A percentile compares a stretch with the other conserved stretches of the same genome.
phyloP scores from a whole-genome alignment of 2,888 invertebrate genomes.

The Seira ritae region DNA sequence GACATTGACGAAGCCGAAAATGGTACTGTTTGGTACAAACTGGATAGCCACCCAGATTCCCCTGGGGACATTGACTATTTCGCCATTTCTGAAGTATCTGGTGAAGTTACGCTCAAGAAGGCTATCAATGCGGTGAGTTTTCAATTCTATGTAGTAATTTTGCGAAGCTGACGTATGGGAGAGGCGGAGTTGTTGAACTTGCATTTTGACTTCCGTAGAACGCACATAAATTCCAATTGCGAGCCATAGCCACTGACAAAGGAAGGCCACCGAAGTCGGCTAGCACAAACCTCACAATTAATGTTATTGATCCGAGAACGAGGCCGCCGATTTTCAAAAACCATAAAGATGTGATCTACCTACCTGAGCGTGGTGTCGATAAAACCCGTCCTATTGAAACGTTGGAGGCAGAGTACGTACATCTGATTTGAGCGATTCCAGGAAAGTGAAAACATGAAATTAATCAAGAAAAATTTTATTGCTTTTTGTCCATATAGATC shows the following conservation, averaged over 20 bases:
- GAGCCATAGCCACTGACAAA: constrained; percentile 87
- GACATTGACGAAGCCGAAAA: constrained; percentile 95
- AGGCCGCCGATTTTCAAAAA: constrained; percentile 86
- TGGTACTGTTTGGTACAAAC: constrained; percentile 85
- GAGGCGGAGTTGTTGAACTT: not conserved
- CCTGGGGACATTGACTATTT: constrained; percentile 82
- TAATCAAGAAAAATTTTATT: no score
- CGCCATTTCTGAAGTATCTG: constrained; percentile 87
- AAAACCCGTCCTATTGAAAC: constrained; percentile 84
- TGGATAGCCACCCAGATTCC: constrained; percentile 75
- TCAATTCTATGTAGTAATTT: no score
- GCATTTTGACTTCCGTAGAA: constrained; percentile 4
- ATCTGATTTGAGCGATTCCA: constrained; percentile 42
- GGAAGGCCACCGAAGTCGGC: constrained; percentile 77
- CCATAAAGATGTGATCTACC: constrained; percentile 75
- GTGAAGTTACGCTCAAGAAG: constrained; percentile 86
- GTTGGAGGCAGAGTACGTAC: constrained; percentile 82
- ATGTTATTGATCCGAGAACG: constrained; percentile 91
- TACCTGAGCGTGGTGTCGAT: constrained; percentile 86
- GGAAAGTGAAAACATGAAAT: no score
- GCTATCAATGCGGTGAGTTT: constrained; percentile 78
- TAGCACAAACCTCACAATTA: constrained; percentile 83
- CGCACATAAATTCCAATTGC: constrained; percentile 79
- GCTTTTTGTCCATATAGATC: constrained; percentile 79
- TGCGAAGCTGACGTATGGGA: no score